Base-by-base conservation (phyloP, 2,113 vertebrate species). In the Damaliscus lunatus region DNA sequence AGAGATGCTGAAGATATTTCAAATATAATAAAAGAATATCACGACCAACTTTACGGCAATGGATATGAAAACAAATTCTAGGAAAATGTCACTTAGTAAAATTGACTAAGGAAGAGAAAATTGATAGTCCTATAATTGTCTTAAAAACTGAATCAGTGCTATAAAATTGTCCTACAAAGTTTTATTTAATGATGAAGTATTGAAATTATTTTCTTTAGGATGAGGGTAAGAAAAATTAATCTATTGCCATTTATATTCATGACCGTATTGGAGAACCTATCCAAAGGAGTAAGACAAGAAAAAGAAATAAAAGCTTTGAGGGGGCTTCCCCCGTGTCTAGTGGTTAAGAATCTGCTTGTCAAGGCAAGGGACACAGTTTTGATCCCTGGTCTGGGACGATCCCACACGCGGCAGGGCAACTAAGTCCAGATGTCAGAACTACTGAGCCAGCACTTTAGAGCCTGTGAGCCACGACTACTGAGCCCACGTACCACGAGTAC, bases 21-120 rank as follows among this genome's bases (percentile, higher is more conserved):
- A 83, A 71, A 95, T 59, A 80, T 55, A 55, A 87, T 53, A 91
- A 88, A 96, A 96, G 21, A 94, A 43, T 86, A 86, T 91, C 50
- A 59, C 2, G 6, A n/a, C 36, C 36, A 91, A 94, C 15, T 91
- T 91, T 48, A 62, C 19, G 25, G 31, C 64, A 88, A 80, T 9
- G 67, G 29, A 71, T 67, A 86, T 92, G 55, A 71, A 96, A 86
- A 74, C 19, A 92, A 94, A 90, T n/a, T 81, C 53, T 82, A 90
- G 16, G 59, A 96, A 93, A 93, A 64, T 67, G 9, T 71, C 84
- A 94, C 15, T 90, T 90, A 77, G 29, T n/a, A 55, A 82, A 80
- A 60, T 5, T 84, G 29, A 59, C 40, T 8, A 90, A 88, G 33
- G 62, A 90, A 90, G 6, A 84, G 57, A 90, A 96, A 82, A 95